A percentile compares a stretch with the other conserved stretches of the same genome.
Conservation (phyloP, 2,113 vertebrate genomes). For the Callipepla californica region DNA sequence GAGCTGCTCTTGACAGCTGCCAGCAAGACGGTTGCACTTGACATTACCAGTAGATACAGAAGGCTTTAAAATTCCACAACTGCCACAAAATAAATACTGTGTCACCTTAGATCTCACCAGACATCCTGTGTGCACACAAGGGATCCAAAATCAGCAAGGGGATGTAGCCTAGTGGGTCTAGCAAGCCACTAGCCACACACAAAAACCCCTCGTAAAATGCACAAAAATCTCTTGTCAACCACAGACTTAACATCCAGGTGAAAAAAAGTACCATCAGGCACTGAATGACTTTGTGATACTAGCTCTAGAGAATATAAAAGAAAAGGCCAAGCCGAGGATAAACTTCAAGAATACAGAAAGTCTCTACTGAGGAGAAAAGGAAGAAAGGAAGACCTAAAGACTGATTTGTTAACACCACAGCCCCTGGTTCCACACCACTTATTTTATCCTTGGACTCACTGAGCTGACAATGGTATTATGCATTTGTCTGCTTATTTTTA, state of each 20-base stretch:
- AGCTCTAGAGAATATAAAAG: background rate
- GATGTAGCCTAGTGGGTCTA: background rate
- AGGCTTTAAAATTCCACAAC: background rate
- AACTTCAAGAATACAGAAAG: constrained; percentile 4
- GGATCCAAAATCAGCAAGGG: background rate
- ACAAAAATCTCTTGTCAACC: constrained; percentile 2
- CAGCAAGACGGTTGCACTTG: background rate
- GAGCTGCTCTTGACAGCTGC: constrained; percentile 25
- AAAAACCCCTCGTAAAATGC: background rate
- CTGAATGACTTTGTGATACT: constrained; percentile 20
- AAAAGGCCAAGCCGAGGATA: background rate
- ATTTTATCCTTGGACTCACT: constrained; percentile 25
- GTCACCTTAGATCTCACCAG: background rate
- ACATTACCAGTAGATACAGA: background rate
- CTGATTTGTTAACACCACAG: constrained; percentile 12
- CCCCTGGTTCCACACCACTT: background rate
- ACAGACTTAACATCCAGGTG: background rate
- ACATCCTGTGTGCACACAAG: background rate
- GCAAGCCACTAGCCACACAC: background rate
- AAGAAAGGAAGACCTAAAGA: constrained; percentile 9
- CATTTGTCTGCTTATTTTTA: constrained; percentile 62
- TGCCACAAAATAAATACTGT: constrained; percentile 32
- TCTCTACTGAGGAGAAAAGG: background rate
- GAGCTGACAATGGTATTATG: constrained; percentile 44
- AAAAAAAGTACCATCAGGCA: background rate